Percentiles rank a stretch among this genome's conserved stretches.
Evolutionary conservation across 2,797 vertebrate species (phyloP).

Genomic region (Fringilla coelebs): DNA sequence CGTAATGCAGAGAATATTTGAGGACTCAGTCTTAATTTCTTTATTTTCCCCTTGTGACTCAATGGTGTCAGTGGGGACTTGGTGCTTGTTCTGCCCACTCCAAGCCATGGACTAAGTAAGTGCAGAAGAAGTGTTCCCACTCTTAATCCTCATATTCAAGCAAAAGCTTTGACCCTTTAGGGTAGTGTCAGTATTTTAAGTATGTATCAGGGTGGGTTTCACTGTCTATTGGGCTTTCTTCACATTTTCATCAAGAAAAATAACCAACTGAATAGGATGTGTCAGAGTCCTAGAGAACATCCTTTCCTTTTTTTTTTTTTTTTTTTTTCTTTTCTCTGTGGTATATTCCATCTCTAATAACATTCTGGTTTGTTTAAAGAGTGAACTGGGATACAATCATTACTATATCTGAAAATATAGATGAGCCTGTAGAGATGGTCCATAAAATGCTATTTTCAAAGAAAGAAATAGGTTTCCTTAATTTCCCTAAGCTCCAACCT

Average conservation of each 20-base stretch:
- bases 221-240: neutral
- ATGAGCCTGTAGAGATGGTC: neutral
- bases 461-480: neutral
- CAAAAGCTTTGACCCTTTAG: neutral
- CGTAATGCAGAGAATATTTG: neutral
- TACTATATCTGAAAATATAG: neutral
- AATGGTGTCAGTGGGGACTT: neutral
- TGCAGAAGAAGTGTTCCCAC: neutral
- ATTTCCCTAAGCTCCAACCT: neutral
- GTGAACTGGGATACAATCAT: neutral
- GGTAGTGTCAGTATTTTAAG: neutral
- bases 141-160: neutral
- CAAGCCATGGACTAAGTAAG: neutral
- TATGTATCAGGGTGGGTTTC: neutral
- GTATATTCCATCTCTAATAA: neutral
- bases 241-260: neutral
- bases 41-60: neutral
- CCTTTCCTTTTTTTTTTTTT: neutral
- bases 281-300: neutral
- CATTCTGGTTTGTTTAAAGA: conserved; percentile 30
- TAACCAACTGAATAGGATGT: neutral
- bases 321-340: neutral
- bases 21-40: neutral
- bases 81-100: neutral
- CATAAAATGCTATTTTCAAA: conserved; percentile 20